Evolutionary conservation across 1,140 invertebrate species (phyloP), one percentile per base, ranked within the genome.

Genomic region (Orchesella cincta): DNA sequence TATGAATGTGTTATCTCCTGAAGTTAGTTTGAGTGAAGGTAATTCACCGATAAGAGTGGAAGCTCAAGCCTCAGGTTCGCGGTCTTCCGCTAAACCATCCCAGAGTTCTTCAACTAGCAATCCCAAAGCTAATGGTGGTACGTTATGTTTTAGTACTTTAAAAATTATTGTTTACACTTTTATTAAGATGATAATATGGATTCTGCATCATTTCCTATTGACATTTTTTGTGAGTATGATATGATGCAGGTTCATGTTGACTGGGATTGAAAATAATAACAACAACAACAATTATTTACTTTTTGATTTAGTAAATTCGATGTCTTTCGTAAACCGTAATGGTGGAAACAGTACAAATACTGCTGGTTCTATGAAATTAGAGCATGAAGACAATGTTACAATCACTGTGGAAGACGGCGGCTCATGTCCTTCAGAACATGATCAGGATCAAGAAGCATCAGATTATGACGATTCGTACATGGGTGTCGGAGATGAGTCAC

Each of bases 21-120:
- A 82, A 82, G 78, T 82, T 26, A 79, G 76, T 74, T 70, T 82
- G 20, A 77, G 76, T 76, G 81, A 82, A 78, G 81, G 81, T 52
- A 77, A 80, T 62, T 82, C 81, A 18, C 79, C 79, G 18, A 78
- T 80, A 71, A 75, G 78, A 34, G 64, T 82, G 35, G 81, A 82
- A 76, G 77, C 71, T 71, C 77, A 78, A 31, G 54, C 54, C 29
- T 76, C 76, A 29, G 67, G 76, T 23, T 76, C 76, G 2, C 62
- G 62, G 8, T 67, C 62, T 67, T 67, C 62, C 62, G 39, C 39
- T 8, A 67, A 67, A 67, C 26, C 26, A 33, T 29, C 62, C 26
- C 62, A 67, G 29, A 67, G 33, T 23, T 67, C 62, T 29, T 67
- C 54, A 8, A 8, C 62, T 8, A 67, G 62, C 23, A 67, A 67